Conservation (phyloP, 2,888 invertebrate genomes). For the Tholera decimalis region DNA sequence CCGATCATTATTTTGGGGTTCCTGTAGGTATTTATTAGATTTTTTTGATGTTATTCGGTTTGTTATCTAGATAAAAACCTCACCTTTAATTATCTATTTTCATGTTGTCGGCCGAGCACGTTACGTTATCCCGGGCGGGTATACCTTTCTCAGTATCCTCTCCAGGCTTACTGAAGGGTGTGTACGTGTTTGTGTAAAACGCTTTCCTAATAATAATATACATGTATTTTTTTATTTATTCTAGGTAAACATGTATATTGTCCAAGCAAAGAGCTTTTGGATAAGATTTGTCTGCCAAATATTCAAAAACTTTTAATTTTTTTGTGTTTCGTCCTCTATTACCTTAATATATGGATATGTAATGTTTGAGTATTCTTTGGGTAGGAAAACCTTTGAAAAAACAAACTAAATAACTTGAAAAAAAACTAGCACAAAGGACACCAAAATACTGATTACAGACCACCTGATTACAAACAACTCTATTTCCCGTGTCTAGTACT, state of each 20-base stretch:
- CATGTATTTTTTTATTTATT: background rate
- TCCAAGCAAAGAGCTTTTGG: background rate
- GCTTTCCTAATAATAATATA: constrained; percentile 21
- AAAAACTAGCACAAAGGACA: constrained; percentile 6
- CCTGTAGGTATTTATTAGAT: background rate
- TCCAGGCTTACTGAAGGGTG: constrained; percentile 40
- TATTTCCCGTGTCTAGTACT: constrained; percentile 25
- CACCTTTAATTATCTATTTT: constrained; percentile 34
- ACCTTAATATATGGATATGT: background rate
- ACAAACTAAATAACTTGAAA: background rate
- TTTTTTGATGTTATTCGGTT: background rate
- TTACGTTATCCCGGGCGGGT: constrained; percentile 21
- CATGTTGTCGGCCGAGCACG: constrained; percentile 26
- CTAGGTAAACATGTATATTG: constrained; percentile 8
- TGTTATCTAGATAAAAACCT: constrained; percentile 14
- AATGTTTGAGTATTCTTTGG: background rate
- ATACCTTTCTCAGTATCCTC: constrained; percentile 39
- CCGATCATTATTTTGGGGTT: background rate
- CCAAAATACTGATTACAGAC: constrained; percentile 30
- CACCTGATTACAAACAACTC: constrained; percentile 24
- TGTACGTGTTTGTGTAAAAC: constrained; percentile 48
- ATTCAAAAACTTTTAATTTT: too few relatives aligned
- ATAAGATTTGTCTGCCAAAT: background rate
- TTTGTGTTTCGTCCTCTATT: background rate
- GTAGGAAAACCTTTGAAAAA: background rate